These are phyloP conservation scores for rabbit (Oryctolagus cuniculus) DNA, from an alignment of 2,113 vertebrate genomes.

Conservation along the genomic window DNA sequence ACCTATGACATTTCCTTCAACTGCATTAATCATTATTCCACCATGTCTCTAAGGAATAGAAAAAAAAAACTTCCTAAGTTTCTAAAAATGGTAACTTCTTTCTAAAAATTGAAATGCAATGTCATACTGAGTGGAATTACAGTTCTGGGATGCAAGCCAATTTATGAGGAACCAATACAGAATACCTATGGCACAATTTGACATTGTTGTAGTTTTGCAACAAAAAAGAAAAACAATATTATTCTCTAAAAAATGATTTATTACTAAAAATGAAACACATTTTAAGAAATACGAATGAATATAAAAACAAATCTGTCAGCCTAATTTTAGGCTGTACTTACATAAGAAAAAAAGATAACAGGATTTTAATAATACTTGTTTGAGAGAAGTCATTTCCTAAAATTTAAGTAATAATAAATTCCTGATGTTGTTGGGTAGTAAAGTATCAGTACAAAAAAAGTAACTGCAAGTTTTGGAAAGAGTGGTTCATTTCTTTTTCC, in stretches of 20 bases:
- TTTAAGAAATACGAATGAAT: conserved; percentile 78
- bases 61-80: conserved; percentile 43
- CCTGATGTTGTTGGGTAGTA: conserved; percentile 63
- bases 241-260: conserved; percentile 73
- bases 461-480: conserved; percentile 74
- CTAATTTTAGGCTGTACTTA: conserved; percentile 71
- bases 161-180: conserved; percentile 74
- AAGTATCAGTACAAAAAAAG: conserved; percentile 61
- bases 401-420: conserved; percentile 80
- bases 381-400: conserved; percentile 66
- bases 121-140: conserved; percentile 67
- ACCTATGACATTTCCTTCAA: conserved; percentile 9
- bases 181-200: conserved; percentile 79
- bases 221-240: conserved; percentile 72
- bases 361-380: conserved; percentile 78
- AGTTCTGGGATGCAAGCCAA: conserved; percentile 76
- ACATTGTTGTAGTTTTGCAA: conserved; percentile 73
- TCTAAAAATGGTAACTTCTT: conserved; percentile 70
- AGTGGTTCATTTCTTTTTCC: conserved; percentile 77
- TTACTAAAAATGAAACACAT: conserved; percentile 80
- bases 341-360: conserved; percentile 51
- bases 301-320: conserved; percentile 64
- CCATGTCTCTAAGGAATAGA: neutral
- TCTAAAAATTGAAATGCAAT: conserved; percentile 73
- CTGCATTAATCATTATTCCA: conserved; percentile 67